Evolutionary conservation across 2,888 invertebrate species (phyloP).

Genomic region (Notocelia uddmanniana): DNA sequence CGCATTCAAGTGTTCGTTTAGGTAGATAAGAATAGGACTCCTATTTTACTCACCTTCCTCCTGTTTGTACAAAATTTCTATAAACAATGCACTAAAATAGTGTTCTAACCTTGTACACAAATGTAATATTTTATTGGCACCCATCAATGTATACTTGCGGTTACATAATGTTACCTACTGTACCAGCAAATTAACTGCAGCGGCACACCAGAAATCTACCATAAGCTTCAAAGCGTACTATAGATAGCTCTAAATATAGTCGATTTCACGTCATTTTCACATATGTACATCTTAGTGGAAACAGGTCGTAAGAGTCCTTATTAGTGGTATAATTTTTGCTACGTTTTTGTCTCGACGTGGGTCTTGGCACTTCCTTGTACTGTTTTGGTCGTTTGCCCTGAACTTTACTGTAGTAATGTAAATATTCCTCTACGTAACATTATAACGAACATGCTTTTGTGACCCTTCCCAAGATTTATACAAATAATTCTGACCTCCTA

Average conservation of each 20-base stretch:
- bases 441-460: background rate
- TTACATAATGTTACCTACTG: slow-evolving; percentile 28
- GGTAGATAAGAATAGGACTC: too few species aligned
- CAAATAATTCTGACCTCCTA: background rate
- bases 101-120: slow-evolving; percentile 26
- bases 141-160: slow-evolving; percentile 22
- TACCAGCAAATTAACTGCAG: slow-evolving; percentile 25
- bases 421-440: slow-evolving; percentile 9
- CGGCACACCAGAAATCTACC: slow-evolving; percentile 12
- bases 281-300: background rate
- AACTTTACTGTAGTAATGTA: slow-evolving; percentile 50
- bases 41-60: background rate
- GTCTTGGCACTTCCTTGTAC: slow-evolving; percentile 70
- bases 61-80: background rate
- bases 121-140: slow-evolving; percentile 29
- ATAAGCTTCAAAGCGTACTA: slow-evolving; percentile 38
- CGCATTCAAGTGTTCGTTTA: too few species aligned
- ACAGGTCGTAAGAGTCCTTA: background rate
- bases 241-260: slow-evolving; percentile 23
- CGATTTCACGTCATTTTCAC: slow-evolving; percentile 18
- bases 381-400: slow-evolving; percentile 75
- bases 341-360: slow-evolving; percentile 40
- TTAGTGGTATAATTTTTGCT: background rate
- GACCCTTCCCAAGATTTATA: slow-evolving; percentile 4
- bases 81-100: background rate